Base-by-base conservation (phyloP, 2,888 invertebrate genomes). In the Galerucella pusilla region DNA sequence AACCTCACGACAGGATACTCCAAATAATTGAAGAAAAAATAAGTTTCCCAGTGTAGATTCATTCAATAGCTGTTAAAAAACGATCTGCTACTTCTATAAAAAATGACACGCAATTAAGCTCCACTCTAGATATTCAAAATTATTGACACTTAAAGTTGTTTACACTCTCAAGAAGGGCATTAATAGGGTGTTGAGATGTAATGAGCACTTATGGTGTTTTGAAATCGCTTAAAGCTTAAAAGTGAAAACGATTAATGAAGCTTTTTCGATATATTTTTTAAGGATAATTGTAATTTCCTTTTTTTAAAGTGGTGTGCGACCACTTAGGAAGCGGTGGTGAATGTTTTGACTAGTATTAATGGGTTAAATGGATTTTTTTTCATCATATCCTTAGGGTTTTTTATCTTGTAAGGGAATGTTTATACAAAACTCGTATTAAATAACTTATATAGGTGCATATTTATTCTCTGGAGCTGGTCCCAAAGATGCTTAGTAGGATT, bases 91-190 rank as follows among this genome's bases (percentile, higher is more conserved):
- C 46, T 46, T 35, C 68, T 45, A 35, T 59, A 75, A 77, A 77
- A 70, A 75, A 68, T 65, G 67, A 71, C 71, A 67, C 45, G 54
- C 67, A 74, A 75, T 77, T 71, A 75, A 77, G 76, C 68, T 77
- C 59, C 70, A 59, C 59, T 61, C 73, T 67, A 72, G 78, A 73
- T 79, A 75, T 65, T 72, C 63, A 71, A 69, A 76, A 79, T 79
- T 75, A 79, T 77, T 75, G 77, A 76, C 77, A 71, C 77, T 78
- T 77, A 79, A 82, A 80, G 79, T 78, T 81, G 80, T 82, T 80
- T 79, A 80, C 49, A 28, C 12, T 28, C 57, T 54, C 14, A 67
- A 67, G 28, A 54, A n/a, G 52, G 67, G 25, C 49, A 14, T 49
- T 66, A 74, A 75, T 75, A 77, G 74, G 75, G n/a, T 77, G 75